Conservation (phyloP, 1,140 invertebrate species). For the Zaprionus taronus region DNA sequence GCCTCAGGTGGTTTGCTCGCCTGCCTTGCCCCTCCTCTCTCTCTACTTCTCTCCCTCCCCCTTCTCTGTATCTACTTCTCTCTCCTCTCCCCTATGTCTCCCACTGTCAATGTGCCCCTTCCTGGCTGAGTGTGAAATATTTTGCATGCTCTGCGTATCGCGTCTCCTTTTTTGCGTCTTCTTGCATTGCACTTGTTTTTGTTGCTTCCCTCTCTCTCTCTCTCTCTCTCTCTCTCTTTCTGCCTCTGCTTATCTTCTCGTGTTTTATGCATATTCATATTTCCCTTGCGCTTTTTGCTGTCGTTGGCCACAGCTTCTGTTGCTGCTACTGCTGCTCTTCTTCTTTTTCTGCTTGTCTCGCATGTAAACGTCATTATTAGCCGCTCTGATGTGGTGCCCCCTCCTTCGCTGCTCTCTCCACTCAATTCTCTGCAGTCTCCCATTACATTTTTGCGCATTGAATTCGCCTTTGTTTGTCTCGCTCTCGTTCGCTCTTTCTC, state of each 20-base stretch:
- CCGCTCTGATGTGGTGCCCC: constrained; percentile 12
- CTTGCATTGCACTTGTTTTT: constrained; percentile 32
- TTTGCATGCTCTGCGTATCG: constrained; percentile 33
- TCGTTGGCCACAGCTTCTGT: constrained; percentile 32
- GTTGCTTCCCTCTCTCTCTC: background rate
- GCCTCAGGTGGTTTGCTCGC: constrained; percentile 45
- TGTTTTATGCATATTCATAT: constrained; percentile 58
- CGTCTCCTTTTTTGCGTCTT: constrained; percentile 8
- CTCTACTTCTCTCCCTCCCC: background rate
- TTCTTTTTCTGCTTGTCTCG: constrained; percentile 32
- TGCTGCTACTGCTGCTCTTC: background rate
- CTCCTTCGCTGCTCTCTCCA: background rate
- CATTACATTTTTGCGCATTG: constrained; percentile 48
- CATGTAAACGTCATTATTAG: constrained; percentile 63
- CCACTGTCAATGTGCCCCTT: background rate
- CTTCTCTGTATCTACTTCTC: background rate
- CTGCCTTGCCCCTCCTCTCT: background rate
- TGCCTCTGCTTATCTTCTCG: background rate
- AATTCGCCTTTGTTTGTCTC: constrained; percentile 44
- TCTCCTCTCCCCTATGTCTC: background rate
- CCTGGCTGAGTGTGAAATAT: constrained; percentile 45
- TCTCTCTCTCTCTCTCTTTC: background rate
- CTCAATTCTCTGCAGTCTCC: constrained; percentile 28
- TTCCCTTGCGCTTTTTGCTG: constrained; percentile 58
- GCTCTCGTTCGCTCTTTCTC: background rate